Conservation (phyloP, 2,113 vertebrate genomes). For the Cottus gobio region DNA sequence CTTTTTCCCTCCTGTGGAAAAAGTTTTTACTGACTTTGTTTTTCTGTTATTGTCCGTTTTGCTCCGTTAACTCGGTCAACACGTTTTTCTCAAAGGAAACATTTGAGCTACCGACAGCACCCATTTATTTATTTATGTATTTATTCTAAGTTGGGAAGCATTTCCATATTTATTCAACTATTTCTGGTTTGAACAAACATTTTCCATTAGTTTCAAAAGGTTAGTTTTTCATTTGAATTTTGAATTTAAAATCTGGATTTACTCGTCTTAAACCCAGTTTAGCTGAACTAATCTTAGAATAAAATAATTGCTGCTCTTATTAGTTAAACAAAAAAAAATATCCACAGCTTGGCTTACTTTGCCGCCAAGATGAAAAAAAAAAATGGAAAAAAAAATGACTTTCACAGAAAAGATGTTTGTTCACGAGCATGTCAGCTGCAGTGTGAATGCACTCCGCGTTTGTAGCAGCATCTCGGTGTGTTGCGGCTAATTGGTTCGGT, state of each 20-base stretch:
- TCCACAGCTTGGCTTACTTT: not conserved
- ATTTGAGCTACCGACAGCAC: too few relatives aligned
- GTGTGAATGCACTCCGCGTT: not conserved
- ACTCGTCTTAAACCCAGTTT: not conserved
- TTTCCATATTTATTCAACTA: not conserved
- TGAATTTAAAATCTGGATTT: not conserved
- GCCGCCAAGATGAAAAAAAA: slow-evolving; percentile 13
- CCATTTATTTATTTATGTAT: not conserved
- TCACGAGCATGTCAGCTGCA: not conserved
- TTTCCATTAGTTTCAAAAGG: not conserved
- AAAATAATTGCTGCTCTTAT: not conserved
- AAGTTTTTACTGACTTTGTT: too few relatives aligned
- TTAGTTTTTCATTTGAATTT: too few relatives aligned
- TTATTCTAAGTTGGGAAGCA: not conserved
- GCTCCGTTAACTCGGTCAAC: too few relatives aligned
- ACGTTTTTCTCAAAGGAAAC: too few relatives aligned
- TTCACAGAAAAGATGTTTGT: not conserved
- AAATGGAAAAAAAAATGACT: slow-evolving; percentile 1
- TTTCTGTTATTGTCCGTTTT: too few relatives aligned
- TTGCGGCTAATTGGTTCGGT: not conserved
- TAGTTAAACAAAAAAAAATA: too few relatives aligned
- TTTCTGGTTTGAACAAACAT: not conserved
- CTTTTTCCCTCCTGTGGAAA: too few relatives aligned
- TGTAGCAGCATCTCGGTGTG: not conserved
- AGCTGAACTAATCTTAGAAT: not conserved